phyloP scores from a whole-genome alignment of 2,888 invertebrate species.

The Parnassius orleans region DNA sequence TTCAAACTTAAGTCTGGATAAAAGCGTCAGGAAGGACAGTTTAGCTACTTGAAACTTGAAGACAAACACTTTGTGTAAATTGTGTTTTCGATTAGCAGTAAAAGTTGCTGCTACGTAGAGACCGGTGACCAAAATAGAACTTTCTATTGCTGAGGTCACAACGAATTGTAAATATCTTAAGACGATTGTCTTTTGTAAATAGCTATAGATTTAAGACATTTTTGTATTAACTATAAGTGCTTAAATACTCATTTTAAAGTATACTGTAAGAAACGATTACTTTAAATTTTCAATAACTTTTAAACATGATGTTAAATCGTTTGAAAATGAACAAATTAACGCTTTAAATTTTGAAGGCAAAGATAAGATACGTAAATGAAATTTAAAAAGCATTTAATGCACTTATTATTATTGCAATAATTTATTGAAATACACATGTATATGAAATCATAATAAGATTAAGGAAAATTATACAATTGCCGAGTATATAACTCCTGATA shows the following conservation, averaged over 20 bases:
- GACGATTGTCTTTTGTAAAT: slow-evolving; percentile 21
- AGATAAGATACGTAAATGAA: slow-evolving; percentile 15
- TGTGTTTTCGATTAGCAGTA: slow-evolving; percentile 25
- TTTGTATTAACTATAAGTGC: slow-evolving; percentile 54
- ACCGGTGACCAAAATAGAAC: slow-evolving; percentile 28
- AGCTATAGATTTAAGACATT: slow-evolving; percentile 11
- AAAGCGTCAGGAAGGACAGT: slow-evolving; percentile 63
- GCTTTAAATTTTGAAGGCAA: slow-evolving; percentile 16
- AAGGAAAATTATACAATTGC: too few species aligned
- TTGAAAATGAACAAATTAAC: slow-evolving; percentile 20
- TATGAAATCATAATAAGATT: neutral
- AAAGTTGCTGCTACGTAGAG: slow-evolving; percentile 23
- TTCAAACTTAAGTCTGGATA: slow-evolving; percentile 56
- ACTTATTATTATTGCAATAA: too few species aligned
- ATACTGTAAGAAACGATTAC: slow-evolving; percentile 33
- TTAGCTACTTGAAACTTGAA: slow-evolving; percentile 64
- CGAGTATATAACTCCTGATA: too few species aligned
- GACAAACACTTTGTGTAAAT: slow-evolving; percentile 33
- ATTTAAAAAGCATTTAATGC: neutral
- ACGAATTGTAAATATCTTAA: slow-evolving; percentile 21
- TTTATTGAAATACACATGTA: too few species aligned
- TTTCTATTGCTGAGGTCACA: slow-evolving; percentile 19
- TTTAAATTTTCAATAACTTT: slow-evolving; percentile 5
- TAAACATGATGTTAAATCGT: slow-evolving; percentile 3
- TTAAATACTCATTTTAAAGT: slow-evolving; percentile 68